phyloP scores from a whole-genome alignment of 1,140 invertebrate species.

The Cyrtorhinus lividipennis region DNA sequence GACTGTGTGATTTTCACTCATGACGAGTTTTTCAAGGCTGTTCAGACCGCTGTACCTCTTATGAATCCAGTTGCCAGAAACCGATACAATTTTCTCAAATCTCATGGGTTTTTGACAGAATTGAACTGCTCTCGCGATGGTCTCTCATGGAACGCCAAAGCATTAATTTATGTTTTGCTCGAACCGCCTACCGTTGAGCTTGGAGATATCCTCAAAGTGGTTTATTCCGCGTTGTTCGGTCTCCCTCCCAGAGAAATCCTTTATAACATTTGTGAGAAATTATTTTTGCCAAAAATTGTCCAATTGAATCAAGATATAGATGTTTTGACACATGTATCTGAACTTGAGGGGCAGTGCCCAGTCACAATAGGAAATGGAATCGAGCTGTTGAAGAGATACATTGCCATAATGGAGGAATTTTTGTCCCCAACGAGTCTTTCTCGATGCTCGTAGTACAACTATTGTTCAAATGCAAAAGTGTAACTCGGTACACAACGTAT shows the following conservation, averaged over 20 bases:
- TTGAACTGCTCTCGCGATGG: conserved; percentile 38
- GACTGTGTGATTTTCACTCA: conserved; percentile 22
- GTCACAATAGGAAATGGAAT: neutral
- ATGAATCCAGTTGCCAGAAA: conserved; percentile 27
- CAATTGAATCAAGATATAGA: neutral
- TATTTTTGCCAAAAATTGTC: neutral
- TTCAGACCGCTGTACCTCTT: conserved; percentile 19
- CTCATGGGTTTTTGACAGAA: conserved; percentile 33
- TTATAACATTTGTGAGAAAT: neutral
- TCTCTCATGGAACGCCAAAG: conserved; percentile 37
- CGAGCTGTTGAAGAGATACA: neutral
- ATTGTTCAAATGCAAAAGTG: no score
- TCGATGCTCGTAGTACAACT: no score
- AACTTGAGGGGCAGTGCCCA: neutral
- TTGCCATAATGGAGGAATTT: neutral
- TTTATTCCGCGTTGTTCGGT: neutral
- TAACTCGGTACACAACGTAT: no score
- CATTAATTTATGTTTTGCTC: conserved; percentile 30
- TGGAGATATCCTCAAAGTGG: conserved; percentile 25
- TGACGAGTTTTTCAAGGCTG: conserved; percentile 21
- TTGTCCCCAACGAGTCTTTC: no score
- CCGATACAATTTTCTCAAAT: conserved; percentile 36
- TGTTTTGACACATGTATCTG: neutral
- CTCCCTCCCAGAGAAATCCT: neutral
- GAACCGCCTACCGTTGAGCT: conserved; percentile 24